Evolutionary conservation across 2,888 invertebrate genomes (phyloP).

Genomic region (Trissolcus brochymenae): DNA sequence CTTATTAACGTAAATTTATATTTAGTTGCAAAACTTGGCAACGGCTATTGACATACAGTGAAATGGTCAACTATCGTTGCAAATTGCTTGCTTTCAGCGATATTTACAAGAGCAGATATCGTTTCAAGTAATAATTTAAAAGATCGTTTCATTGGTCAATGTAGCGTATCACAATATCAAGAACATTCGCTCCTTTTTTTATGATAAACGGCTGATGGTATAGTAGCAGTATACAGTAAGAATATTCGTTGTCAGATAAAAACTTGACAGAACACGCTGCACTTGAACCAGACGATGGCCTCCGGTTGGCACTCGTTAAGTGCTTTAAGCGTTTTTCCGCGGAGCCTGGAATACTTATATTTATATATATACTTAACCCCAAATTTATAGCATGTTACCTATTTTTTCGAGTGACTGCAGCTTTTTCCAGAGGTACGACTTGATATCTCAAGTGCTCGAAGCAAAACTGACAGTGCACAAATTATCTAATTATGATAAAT

Average conservation of each 20-base stretch:
- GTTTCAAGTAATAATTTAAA: constrained; percentile 7
- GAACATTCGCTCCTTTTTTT: constrained; percentile 8
- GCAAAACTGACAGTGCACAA: constrained; percentile 2
- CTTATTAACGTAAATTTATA: neutral
- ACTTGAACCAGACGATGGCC: constrained; percentile 37
- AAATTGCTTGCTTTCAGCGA: constrained; percentile 23
- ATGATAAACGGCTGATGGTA: constrained; percentile 1
- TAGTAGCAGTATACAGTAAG: constrained; percentile 22
- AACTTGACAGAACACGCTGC: constrained; percentile 34
- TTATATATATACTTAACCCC: constrained; percentile 37
- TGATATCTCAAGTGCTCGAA: constrained; percentile 23
- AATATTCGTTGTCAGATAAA: constrained; percentile 39
- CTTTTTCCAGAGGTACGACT: constrained; percentile 27
- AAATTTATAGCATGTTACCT: constrained; percentile 47
- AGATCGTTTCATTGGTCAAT: constrained; percentile 20
- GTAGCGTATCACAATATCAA: constrained; percentile 12
- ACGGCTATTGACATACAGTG: constrained; percentile 10
- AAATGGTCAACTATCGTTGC: constrained; percentile 1
- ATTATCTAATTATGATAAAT: neutral
- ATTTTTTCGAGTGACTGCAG: constrained; percentile 44
- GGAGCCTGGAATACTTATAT: constrained; percentile 40
- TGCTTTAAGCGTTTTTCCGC: constrained; percentile 27
- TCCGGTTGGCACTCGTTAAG: constrained; percentile 42
- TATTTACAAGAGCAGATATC: constrained; percentile 14
- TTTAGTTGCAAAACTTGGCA: constrained; percentile 1